A percentile compares a stretch with the other conserved stretches of the same genome.
phyloP scores from a whole-genome alignment of 2,113 vertebrate species.

The Caloenas nicobarica region DNA sequence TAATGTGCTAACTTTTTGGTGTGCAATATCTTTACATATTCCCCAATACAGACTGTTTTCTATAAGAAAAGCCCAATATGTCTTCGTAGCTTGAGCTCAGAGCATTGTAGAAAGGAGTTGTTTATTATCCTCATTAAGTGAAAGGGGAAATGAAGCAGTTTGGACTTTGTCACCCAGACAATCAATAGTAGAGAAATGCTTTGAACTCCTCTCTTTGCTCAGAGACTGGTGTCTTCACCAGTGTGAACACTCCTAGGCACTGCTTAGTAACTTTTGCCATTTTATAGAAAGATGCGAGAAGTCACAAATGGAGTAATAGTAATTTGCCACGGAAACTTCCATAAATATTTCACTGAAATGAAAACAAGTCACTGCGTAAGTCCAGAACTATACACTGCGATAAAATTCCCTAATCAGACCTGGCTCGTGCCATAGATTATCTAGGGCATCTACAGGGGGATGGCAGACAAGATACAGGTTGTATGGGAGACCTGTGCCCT shows the following conservation, averaged over 20 bases:
- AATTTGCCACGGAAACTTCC: background rate
- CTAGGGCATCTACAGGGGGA: background rate
- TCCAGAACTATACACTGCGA: background rate
- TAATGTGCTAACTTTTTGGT: background rate
- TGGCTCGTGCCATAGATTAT: background rate
- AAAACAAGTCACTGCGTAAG: background rate
- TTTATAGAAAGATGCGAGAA: background rate
- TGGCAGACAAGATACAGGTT: background rate
- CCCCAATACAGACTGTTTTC: background rate
- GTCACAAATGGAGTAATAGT: background rate
- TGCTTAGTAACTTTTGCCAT: background rate
- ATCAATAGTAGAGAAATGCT: background rate
- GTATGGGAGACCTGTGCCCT: background rate
- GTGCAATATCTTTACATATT: background rate
- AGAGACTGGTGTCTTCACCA: background rate
- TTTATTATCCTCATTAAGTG: background rate
- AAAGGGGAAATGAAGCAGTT: background rate
- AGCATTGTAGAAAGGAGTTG: background rate
- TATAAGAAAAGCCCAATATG: background rate
- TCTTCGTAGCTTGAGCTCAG: background rate
- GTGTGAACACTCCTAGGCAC: background rate
- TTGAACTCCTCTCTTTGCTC: background rate
- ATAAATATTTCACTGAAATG: background rate
- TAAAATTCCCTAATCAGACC: background rate
- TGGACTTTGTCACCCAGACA: background rate